Conservation (phyloP, 1,140 invertebrate species). For the Euglossa dilemma region DNA sequence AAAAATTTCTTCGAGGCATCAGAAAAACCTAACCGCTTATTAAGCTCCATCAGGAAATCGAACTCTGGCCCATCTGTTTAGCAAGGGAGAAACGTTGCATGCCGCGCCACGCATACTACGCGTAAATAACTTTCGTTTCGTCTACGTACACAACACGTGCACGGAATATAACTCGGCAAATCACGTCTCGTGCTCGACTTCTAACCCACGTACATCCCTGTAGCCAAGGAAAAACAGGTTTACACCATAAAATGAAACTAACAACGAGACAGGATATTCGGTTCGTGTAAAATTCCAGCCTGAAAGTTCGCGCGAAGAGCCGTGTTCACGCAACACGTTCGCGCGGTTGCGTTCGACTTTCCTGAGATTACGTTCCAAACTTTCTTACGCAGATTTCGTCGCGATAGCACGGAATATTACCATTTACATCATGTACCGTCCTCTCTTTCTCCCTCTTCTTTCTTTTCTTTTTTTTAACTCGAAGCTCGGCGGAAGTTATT, state of each 20-base stretch:
- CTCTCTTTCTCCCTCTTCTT: background rate
- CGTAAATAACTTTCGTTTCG: background rate
- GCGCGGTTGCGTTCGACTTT: background rate
- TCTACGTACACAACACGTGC: background rate
- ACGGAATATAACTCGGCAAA: background rate
- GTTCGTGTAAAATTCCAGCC: background rate
- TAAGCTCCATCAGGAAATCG: too few relatives aligned
- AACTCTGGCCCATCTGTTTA: background rate
- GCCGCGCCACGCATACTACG: background rate
- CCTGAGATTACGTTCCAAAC: slow-evolving; percentile 3
- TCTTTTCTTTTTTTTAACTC: too few relatives aligned
- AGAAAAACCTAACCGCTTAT: too few relatives aligned
- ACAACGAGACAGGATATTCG: background rate
- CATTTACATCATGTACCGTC: background rate
- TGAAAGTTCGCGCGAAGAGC: background rate
- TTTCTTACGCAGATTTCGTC: slow-evolving; percentile 2
- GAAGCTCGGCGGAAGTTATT: background rate
- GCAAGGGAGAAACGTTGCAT: background rate
- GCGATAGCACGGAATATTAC: background rate
- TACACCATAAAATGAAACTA: background rate
- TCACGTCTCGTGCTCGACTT: background rate
- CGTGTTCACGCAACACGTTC: background rate
- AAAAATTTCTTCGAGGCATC: background rate
- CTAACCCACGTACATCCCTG: background rate
- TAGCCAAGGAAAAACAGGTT: background rate